Evolutionary conservation across 2,888 invertebrate genomes (phyloP).

Genomic region (Melinaea marsaeus): DNA sequence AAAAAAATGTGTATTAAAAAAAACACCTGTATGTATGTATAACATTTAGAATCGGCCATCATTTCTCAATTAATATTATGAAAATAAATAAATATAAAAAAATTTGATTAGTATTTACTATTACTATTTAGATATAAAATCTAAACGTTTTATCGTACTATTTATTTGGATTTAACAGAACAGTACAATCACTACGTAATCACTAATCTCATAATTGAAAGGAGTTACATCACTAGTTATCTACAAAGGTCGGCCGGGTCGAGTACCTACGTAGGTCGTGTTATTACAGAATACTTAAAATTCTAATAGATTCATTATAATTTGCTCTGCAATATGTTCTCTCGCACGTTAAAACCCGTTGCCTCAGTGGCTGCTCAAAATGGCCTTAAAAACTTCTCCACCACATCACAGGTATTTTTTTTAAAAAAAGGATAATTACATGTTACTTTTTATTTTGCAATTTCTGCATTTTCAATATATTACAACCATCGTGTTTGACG

Average conservation of each 20-base stretch:
- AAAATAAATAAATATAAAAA: too few relatives aligned
- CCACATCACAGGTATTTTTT: constrained; percentile 72
- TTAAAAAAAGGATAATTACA: constrained; percentile 1
- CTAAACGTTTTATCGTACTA: too few relatives aligned
- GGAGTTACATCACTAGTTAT: constrained; percentile 41
- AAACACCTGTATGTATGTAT: too few relatives aligned
- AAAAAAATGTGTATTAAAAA: too few relatives aligned
- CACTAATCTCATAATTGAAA: neutral
- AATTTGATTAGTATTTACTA: too few relatives aligned
- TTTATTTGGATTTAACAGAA: too few relatives aligned
- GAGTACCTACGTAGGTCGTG: constrained; percentile 23
- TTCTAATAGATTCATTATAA: constrained; percentile 15
- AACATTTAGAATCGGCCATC: too few relatives aligned
- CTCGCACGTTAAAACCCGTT: constrained; percentile 79
- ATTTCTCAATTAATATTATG: too few relatives aligned
- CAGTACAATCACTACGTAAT: constrained; percentile 6
- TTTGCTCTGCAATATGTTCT: constrained; percentile 72
- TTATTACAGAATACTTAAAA: constrained; percentile 17
- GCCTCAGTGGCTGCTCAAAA: constrained; percentile 67
- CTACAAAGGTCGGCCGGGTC: constrained; percentile 45
- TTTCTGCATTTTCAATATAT: neutral
- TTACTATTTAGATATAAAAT: too few relatives aligned
- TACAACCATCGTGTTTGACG: neutral
- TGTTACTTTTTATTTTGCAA: too few relatives aligned
- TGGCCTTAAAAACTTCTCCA: constrained; percentile 79